Base-by-base conservation (phyloP, 2,113 vertebrate genomes). In the Eolophus roseicapilla region DNA sequence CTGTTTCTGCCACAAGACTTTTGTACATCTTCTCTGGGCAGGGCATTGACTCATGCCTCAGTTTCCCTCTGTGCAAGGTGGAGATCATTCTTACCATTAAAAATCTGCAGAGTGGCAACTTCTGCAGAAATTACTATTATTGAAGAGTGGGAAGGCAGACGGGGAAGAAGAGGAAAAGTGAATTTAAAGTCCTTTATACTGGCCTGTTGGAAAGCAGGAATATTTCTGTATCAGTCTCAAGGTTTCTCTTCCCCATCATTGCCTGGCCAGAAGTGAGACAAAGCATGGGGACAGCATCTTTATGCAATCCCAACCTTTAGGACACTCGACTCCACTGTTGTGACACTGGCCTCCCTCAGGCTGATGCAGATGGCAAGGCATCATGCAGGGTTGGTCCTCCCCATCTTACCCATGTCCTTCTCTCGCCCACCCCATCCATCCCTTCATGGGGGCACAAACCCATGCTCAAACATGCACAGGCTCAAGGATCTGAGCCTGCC, bases 281-380 rank as follows among this genome's bases (percentile, higher is more conserved):
- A 55, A 55, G 2, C 16, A 17, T 2, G 5, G 53, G 29, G 31
- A 35, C 33, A 39, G 18, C 41, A 37, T 3, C 23, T 67, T 68
- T 50, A 11, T 4, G 3, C 1, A 1, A 29, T 31, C 53, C 47
- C 47, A 35, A 23, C 23, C 11, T 68, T 69, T 3, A 18, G 35
- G 33, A 41, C 17, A 11, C 10, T 21, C 1, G 0, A 3, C 7
- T 33, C 28, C 23, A 4, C 2, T 0, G 3, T 1, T 8, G 46
- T 25, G 39, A 7, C 41, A 13, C 6, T 35, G 64, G 8, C 13
- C 9, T 35, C 17, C 12, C 25, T 33, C 20, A 17, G 33, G 24
- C 13, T 37, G 31, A 47, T 25, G 33, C 17, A 62, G 21, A 28
- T 11, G 7, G 31, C 69, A 43, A 17, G 41, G 18, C 11, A 21